phyloP scores from a whole-genome alignment of 1,140 invertebrate species.

The Protaetia brevitarsis region DNA sequence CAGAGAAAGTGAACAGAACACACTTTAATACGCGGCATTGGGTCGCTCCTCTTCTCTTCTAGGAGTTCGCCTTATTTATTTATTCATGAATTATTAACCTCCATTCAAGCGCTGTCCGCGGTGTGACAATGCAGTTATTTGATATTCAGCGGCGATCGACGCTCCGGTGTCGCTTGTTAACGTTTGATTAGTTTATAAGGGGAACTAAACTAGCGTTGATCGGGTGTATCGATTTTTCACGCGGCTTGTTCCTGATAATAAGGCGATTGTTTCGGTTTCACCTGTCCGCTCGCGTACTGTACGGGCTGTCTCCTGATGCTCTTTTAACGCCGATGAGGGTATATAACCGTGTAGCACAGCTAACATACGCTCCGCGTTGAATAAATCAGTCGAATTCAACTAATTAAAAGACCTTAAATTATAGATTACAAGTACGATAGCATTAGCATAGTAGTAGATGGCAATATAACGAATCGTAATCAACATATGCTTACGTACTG shows the following conservation, averaged over 20 bases:
- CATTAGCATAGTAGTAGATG: too few species aligned
- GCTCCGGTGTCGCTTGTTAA: slow-evolving; percentile 29
- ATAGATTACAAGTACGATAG: too few species aligned
- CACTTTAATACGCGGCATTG: not conserved
- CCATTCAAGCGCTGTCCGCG: slow-evolving; percentile 31
- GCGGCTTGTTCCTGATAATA: slow-evolving; percentile 15
- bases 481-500: too few species aligned
- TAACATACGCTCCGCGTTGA: too few species aligned
- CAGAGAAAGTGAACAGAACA: slow-evolving; percentile 4
- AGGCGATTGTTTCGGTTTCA: slow-evolving; percentile 17
- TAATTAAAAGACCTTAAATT: too few species aligned
- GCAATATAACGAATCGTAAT: too few species aligned
- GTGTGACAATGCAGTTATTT: slow-evolving; percentile 33
- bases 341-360: too few species aligned
- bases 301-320: not conserved
- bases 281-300: not conserved
- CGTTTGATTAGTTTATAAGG: slow-evolving; percentile 33
- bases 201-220: slow-evolving; percentile 21
- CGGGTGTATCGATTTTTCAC: slow-evolving; percentile 1
- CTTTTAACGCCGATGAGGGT: not conserved
- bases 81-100: slow-evolving; percentile 38
- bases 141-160: slow-evolving; percentile 30
- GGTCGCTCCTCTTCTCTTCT: not conserved
- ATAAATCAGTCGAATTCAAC: too few species aligned
- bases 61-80: slow-evolving; percentile 34